Evolutionary conservation across 2,113 vertebrate genomes (phyloP).

Genomic region (Laterallus jamaicensis): DNA sequence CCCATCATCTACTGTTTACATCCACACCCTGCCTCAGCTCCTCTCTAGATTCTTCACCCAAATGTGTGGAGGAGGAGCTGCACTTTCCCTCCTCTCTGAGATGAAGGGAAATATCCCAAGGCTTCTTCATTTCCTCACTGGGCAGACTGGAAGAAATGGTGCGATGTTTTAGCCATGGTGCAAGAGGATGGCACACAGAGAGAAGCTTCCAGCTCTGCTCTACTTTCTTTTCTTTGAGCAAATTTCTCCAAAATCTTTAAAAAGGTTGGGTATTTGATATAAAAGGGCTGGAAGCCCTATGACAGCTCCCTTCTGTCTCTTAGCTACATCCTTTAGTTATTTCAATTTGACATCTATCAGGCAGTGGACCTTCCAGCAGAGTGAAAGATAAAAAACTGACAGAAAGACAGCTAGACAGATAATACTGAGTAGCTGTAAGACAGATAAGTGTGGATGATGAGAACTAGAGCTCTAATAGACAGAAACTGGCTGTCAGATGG

Average conservation of each 20-base stretch:
- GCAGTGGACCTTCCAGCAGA: conserved; percentile 13
- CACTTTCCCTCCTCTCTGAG: not conserved
- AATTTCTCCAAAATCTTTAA: not conserved
- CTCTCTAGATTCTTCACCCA: not conserved
- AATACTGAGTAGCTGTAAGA: conserved; percentile 19
- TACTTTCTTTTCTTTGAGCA: not conserved
- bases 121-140: not conserved
- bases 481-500: conserved; percentile 33
- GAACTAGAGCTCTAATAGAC: conserved; percentile 3
- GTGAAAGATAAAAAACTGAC: conserved; percentile 48
- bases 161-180: not conserved
- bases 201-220: not conserved
- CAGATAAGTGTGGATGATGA: not conserved
- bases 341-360: conserved; percentile 53
- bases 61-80: not conserved
- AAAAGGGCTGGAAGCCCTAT: not conserved
- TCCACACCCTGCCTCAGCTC: not conserved
- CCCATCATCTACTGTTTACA: not conserved
- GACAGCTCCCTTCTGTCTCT: conserved; percentile 4
- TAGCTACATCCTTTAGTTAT: conserved; percentile 36
- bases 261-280: not conserved
- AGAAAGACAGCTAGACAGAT: conserved; percentile 47
- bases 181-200: not conserved
- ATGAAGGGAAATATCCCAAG: not conserved
- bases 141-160: not conserved